Percentiles rank a stretch among this genome's conserved stretches.
Evolutionary conservation across 2,888 invertebrate genomes (phyloP).

Genomic region (Drosophila barbarae): DNA sequence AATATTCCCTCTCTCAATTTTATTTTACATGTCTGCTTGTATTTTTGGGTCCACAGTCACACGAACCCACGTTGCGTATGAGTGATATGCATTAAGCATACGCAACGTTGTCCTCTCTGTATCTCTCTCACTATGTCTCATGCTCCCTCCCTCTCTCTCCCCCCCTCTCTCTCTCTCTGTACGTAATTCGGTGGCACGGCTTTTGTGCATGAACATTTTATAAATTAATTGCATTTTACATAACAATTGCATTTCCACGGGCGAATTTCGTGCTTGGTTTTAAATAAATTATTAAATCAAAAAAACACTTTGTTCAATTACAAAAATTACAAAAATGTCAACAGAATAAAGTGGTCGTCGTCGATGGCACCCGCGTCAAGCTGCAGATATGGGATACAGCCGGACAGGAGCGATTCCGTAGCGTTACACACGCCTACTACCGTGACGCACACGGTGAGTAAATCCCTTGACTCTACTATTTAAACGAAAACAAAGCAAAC

Average conservation of each 20-base stretch:
- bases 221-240: slow-evolving; percentile 54
- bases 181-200: slow-evolving; percentile 22
- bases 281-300: slow-evolving; percentile 22
- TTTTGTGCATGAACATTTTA: slow-evolving; percentile 55
- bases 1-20: slow-evolving; percentile 27
- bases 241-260: slow-evolving; percentile 50
- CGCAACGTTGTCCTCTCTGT: slow-evolving; percentile 24
- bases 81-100: slow-evolving; percentile 42
- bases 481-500: background rate
- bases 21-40: slow-evolving; percentile 25
- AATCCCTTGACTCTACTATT: background rate
- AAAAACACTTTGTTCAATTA: slow-evolving; percentile 28
- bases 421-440: slow-evolving; percentile 96
- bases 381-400: slow-evolving; percentile 98
- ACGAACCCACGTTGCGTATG: slow-evolving; percentile 41
- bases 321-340: slow-evolving; percentile 16
- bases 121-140: background rate
- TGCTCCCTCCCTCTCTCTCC: background rate
- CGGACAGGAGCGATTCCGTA: slow-evolving; percentile 95
- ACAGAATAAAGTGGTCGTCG: slow-evolving; percentile 90
- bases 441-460: slow-evolving; percentile 94
- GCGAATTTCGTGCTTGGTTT: slow-evolving; percentile 17
- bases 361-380: slow-evolving; percentile 92
- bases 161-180: slow-evolving; percentile 10
- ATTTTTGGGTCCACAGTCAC: slow-evolving; percentile 2